These are phyloP conservation scores for Gandaritis pyraliata DNA, from an alignment of 2,888 invertebrate genomes.

Conservation along the genomic window DNA sequence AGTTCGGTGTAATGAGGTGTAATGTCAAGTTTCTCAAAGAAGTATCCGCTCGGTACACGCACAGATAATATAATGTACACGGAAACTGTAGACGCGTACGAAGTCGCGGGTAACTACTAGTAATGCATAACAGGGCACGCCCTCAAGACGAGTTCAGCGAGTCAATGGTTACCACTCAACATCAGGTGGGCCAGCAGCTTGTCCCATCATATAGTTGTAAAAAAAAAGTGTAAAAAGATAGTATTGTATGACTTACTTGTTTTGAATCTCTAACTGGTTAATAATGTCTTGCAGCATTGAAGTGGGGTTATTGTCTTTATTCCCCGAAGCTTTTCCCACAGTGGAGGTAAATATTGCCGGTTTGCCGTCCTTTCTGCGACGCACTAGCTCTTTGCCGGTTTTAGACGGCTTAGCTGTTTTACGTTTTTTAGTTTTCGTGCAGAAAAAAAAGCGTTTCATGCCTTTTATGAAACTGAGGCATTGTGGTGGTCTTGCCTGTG, in stretches of 20 bases:
- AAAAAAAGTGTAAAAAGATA: too few relatives aligned
- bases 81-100: too few relatives aligned
- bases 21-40: too few relatives aligned
- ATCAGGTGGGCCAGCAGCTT: too few relatives aligned
- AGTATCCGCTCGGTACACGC: too few relatives aligned
- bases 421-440: conserved; percentile 72
- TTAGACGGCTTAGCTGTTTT: conserved; percentile 55
- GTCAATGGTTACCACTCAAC: too few relatives aligned
- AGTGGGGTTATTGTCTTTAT: conserved; percentile 79
- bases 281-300: conserved; percentile 88
- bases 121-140: too few relatives aligned
- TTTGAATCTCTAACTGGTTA: conserved; percentile 87
- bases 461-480: conserved; percentile 75
- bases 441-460: conserved; percentile 76
- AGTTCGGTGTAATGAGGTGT: too few relatives aligned
- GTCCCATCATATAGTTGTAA: too few relatives aligned
- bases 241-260: conserved; percentile 82
- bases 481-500: conserved; percentile 70
- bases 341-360: conserved; percentile 76
- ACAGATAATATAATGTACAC: too few relatives aligned
- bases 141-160: too few relatives aligned
- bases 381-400: conserved; percentile 49
- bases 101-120: too few relatives aligned
- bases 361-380: conserved; percentile 55
- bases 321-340: conserved; percentile 76